phyloP scores from a whole-genome alignment of 2,113 vertebrate genomes.

The Leucoraja erinaceus region DNA sequence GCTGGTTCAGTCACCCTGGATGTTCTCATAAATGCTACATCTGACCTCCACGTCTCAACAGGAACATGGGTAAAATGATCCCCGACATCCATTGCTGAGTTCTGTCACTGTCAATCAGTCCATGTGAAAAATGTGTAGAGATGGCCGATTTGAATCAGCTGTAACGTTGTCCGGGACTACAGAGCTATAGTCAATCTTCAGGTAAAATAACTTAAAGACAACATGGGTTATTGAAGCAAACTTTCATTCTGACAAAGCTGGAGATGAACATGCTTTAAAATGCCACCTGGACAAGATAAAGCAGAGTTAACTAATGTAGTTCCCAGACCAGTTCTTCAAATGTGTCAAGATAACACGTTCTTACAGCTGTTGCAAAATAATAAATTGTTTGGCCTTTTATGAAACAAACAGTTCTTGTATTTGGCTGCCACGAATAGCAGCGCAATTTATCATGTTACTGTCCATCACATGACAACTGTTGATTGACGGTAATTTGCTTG shows the following conservation, averaged over 20 bases:
- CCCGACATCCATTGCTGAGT: background rate
- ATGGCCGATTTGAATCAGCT: background rate
- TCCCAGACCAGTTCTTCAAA: background rate
- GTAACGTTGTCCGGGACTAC: background rate
- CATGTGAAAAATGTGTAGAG: background rate
- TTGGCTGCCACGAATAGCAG: background rate
- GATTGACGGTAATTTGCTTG: background rate
- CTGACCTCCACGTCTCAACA: background rate
- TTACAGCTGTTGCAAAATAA: background rate
- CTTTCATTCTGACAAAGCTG: background rate
- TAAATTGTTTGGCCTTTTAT: background rate
- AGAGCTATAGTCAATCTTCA: background rate
- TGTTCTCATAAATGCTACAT: background rate
- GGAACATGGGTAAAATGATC: background rate
- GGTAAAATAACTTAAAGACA: background rate
- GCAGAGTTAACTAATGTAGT: background rate
- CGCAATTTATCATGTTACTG: background rate
- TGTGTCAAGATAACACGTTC: background rate
- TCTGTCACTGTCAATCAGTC: background rate
- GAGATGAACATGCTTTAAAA: background rate
- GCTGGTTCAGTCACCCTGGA: background rate
- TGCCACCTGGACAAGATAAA: background rate
- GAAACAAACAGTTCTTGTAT: background rate
- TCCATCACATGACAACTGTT: background rate
- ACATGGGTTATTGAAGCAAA: background rate